These are phyloP conservation scores for Ephestia elutella DNA, from an alignment of 1,140 invertebrate species.

Conservation along the genomic window DNA sequence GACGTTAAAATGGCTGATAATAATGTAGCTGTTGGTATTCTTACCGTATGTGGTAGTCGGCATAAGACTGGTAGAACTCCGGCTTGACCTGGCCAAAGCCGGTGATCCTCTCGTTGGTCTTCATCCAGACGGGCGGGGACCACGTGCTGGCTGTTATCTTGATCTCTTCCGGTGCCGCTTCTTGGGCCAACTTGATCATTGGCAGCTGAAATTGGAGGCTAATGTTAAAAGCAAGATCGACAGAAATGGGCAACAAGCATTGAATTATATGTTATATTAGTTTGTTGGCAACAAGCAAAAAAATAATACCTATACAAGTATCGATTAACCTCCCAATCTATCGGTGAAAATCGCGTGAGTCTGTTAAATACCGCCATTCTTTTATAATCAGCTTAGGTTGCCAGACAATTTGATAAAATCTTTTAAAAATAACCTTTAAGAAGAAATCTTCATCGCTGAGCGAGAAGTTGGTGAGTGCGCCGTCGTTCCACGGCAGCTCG, in stretches of 20 bases:
- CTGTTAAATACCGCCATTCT: no score
- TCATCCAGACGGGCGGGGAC: slow-evolving; percentile 96
- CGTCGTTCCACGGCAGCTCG: slow-evolving; percentile 76
- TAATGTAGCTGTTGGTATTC: slow-evolving; percentile 7
- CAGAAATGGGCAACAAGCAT: no score
- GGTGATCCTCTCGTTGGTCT: slow-evolving; percentile 81
- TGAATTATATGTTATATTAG: no score
- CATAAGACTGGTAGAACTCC: slow-evolving; percentile 85
- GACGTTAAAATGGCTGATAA: background rate
- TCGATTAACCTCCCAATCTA: no score
- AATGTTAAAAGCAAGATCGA: no score
- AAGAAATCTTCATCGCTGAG: slow-evolving; percentile 79
- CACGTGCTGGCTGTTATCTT: slow-evolving; percentile 77
- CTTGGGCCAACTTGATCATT: slow-evolving; percentile 42
- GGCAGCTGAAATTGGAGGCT: slow-evolving; percentile 37
- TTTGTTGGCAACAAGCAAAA: no score
- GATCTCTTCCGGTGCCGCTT: slow-evolving; percentile 40
- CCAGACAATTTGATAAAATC: no score
- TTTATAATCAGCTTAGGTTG: no score
- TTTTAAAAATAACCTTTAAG: slow-evolving; percentile 73
- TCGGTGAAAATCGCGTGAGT: no score
- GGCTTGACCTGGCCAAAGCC: slow-evolving; percentile 76
- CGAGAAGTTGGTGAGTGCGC: slow-evolving; percentile 79
- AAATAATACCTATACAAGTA: no score
- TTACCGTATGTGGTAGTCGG: slow-evolving; percentile 86